Percentiles rank a stretch among this genome's conserved stretches.
These are phyloP conservation scores for Cervus canadensis DNA, from an alignment of 2,113 vertebrate species.

Conservation along the genomic window DNA sequence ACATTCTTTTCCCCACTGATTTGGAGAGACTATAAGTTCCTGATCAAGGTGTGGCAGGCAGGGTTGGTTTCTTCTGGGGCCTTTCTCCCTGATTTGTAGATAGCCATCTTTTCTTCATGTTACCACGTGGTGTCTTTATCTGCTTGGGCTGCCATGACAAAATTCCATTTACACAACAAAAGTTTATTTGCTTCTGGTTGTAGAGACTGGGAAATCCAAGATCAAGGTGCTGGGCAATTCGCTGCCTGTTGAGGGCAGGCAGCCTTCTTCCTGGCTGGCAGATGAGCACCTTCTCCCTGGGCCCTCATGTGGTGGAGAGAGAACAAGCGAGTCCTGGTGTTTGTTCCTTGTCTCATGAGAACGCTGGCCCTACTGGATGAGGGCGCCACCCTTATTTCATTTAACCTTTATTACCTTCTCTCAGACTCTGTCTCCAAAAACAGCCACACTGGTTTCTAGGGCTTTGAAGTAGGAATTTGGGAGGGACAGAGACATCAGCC, in stretches of 20 bases:
- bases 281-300: neutral
- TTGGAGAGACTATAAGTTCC: neutral
- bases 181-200: neutral
- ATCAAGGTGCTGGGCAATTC: neutral
- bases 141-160: neutral
- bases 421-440: neutral
- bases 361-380: neutral
- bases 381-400: neutral
- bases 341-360: neutral
- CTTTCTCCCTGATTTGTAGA: neutral
- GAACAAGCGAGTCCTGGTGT: neutral
- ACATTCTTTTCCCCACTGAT: neutral
- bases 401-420: neutral
- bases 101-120: neutral
- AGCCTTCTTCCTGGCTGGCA: neutral
- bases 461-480: neutral
- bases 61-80: neutral
- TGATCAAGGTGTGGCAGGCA: neutral
- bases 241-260: neutral
- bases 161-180: neutral
- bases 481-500: neutral
- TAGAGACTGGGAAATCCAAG: neutral
- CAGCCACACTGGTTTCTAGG: neutral
- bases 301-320: neutral
- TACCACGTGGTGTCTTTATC: neutral